Conservation (phyloP, 2,797 vertebrate species). For the Enteromius trimaculatus region DNA sequence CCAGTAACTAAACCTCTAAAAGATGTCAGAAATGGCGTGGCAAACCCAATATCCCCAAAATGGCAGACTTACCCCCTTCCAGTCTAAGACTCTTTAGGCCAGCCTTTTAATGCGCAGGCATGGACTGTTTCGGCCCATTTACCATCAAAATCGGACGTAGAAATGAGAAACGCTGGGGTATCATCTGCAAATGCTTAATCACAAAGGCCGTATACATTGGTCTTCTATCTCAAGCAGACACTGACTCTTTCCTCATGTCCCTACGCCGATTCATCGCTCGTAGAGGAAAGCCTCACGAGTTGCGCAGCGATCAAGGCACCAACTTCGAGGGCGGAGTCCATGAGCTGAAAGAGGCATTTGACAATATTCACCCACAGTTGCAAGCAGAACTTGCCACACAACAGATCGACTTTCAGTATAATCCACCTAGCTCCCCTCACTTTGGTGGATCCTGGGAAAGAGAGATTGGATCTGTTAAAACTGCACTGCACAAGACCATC, state of each 20-base stretch:
- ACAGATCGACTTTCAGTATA: neutral
- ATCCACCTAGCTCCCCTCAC: slow-evolving; percentile 12
- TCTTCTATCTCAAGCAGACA: slow-evolving; percentile 1
- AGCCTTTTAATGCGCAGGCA: slow-evolving; percentile 34
- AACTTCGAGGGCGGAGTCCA: neutral
- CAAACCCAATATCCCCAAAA: slow-evolving; percentile 35
- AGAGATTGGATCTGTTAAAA: neutral
- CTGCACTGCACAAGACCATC: neutral
- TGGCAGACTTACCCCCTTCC: slow-evolving; percentile 44
- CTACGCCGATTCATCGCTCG: neutral
- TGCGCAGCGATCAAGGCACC: neutral
- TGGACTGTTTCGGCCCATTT: slow-evolving; percentile 26
- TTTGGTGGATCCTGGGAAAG: neutral
- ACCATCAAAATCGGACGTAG: neutral
- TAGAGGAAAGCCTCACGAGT: neutral
- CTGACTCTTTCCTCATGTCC: neutral
- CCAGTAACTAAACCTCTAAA: no score
- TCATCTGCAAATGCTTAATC: neutral
- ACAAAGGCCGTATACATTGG: neutral
- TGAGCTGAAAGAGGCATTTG: neutral
- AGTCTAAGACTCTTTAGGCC: neutral
- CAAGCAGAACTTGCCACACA: neutral
- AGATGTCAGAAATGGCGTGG: slow-evolving; percentile 3
- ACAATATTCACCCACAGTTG: neutral
- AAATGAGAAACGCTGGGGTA: slow-evolving; percentile 1